Conservation (phyloP, 2,113 vertebrate genomes). For the Pteronura brasiliensis region DNA sequence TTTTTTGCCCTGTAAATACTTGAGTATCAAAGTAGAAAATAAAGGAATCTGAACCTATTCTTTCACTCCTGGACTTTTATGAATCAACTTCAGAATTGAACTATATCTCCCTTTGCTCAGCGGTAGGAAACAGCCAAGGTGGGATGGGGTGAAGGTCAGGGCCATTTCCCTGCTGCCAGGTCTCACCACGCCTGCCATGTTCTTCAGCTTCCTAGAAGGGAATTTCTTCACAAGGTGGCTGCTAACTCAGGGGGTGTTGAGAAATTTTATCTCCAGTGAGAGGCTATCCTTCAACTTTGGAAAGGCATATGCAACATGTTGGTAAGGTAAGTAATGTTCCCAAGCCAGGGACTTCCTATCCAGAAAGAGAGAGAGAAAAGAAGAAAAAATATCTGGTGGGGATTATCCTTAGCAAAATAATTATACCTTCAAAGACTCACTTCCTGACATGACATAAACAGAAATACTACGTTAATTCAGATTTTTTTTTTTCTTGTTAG, state of each 20-base stretch:
- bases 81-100: not conserved
- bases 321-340: not conserved
- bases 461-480: not conserved
- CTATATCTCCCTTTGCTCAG: not conserved
- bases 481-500: not conserved
- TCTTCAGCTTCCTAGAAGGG: not conserved
- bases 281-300: not conserved
- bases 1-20: not conserved
- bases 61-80: not conserved
- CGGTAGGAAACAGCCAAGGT: not conserved
- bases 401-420: slow-evolving; percentile 6
- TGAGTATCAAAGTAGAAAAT: not conserved
- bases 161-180: too few species aligned
- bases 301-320: not conserved
- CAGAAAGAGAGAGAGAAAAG: not conserved
- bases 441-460: not conserved
- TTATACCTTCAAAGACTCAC: not conserved
- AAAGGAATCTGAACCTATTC: not conserved
- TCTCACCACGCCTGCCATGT: not conserved
- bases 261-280: not conserved
- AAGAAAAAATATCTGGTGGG: not conserved
- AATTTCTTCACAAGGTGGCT: not conserved
- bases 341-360: not conserved
- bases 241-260: not conserved
- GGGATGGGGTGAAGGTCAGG: fast-evolving